A percentile compares a stretch with the other conserved stretches of the same genome.
Conservation (phyloP, 2,888 invertebrate genomes). For the Erebia epiphron region DNA sequence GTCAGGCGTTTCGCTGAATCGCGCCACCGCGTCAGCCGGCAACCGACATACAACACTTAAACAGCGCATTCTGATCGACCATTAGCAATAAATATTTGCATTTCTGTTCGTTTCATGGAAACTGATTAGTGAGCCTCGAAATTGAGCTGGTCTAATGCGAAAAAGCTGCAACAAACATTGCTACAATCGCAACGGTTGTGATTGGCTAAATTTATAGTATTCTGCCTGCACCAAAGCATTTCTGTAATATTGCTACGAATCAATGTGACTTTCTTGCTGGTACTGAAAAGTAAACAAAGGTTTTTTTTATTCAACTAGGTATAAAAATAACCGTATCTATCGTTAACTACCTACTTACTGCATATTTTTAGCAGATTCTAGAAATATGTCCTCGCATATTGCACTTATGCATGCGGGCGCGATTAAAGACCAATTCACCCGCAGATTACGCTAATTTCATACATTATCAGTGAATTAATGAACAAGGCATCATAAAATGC, state of each 20-base stretch:
- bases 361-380: constrained; percentile 48
- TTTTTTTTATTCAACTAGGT: neutral
- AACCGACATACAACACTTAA: constrained; percentile 60
- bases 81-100: constrained; percentile 51
- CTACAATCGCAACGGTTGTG: no score
- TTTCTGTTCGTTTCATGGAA: constrained; percentile 15
- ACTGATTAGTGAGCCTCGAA: neutral
- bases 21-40: constrained; percentile 54
- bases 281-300: neutral
- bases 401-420: constrained; percentile 65
- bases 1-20: constrained; percentile 70
- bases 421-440: constrained; percentile 68
- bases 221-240: no score
- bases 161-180: no score
- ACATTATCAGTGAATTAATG: constrained; percentile 13
- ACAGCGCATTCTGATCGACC: constrained; percentile 50
- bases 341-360: neutral
- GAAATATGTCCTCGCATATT: constrained; percentile 62
- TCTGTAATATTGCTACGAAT: no score
- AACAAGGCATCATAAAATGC: neutral
- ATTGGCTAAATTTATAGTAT: no score
- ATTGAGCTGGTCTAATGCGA: neutral
- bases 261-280: no score
- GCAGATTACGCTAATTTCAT: constrained; percentile 66
- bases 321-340: constrained; percentile 7